Conservation (phyloP, 2,888 invertebrate genomes). For the Hermodice carunculata region DNA sequence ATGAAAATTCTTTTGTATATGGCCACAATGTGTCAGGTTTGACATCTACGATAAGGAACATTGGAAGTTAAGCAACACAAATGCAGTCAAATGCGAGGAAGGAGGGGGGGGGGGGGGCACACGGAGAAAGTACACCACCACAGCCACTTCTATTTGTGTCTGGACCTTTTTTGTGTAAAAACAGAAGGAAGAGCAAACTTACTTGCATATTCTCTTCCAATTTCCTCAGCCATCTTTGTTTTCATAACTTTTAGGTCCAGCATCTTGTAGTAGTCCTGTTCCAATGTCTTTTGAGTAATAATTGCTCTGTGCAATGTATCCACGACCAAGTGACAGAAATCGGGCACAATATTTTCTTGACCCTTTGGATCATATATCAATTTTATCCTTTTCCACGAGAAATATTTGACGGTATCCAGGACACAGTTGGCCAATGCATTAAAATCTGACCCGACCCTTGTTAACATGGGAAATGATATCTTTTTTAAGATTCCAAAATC, state of each 20-base stretch:
- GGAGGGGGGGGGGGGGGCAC: no score
- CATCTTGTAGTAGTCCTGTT: conserved; percentile 47
- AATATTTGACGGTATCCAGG: conserved; percentile 20
- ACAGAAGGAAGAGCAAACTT: no score
- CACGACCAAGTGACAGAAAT: conserved; percentile 84
- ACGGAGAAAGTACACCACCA: no score
- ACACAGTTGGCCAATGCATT: conserved; percentile 46
- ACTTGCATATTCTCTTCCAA: conserved; percentile 56
- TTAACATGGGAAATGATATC: conserved; percentile 81
- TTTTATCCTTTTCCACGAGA: conserved; percentile 79
- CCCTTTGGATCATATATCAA: conserved; percentile 84
- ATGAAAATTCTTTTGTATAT: no score
- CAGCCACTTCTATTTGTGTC: no score
- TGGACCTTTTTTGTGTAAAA: no score
- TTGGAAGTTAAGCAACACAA: no score
- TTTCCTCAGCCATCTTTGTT: conserved; percentile 43
- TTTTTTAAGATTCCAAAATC: conserved; percentile 56
- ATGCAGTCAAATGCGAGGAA: no score
- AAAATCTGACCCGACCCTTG: conserved; percentile 69
- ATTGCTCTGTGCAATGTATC: conserved; percentile 77
- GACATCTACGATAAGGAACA: no score
- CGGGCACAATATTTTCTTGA: conserved; percentile 76
- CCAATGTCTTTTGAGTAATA: conserved; percentile 28
- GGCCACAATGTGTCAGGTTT: no score
- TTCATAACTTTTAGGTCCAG: conserved; percentile 21